Base-by-base conservation (phyloP, 2,888 invertebrate genomes). In the Drosophila mayaguana region DNA sequence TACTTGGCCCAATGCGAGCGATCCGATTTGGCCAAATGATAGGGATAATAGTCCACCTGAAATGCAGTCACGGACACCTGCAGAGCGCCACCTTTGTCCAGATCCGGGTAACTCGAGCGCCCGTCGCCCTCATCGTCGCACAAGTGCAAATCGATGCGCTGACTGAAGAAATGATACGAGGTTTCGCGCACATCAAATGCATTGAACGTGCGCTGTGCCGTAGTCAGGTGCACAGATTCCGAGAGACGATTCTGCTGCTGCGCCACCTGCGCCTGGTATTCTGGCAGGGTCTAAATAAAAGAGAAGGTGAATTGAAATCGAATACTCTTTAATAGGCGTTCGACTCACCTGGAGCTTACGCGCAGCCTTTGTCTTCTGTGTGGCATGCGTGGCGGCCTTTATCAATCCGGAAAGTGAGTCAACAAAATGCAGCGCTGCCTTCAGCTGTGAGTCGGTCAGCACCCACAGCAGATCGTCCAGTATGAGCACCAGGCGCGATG, bases 381-480 rank as follows among this genome's bases (percentile, higher is more conserved):
- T 96, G 62, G 96, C 95, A 89, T 96, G 95, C 3, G 97, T 96
- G 2, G 95, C 94, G 56, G 97, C 96, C 82, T 96, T 96, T 48
- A 98, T 96, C 0, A 98, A 94, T 34, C 96, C 96, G 51, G 96
- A 95, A 46, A 98, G 93, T 2, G 98, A 97, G 88, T 97, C 96
- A 48, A 97, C 95, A 93, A 98, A 97, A 88, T 97, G 96, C 34
- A 98, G 94, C 56, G 98, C 98, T 16, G 99, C 98, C 85, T 98
- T 96, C 45, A 99, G 93, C 93, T 99, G 99, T 0, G 98, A 97
- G 93, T 98, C 98, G 0, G 99, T 99, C 70, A 99, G 93, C 46
- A 99, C 98, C 99, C 99, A 99, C 36, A 99, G 94, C 54, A 99
- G 94, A 91, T 99, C 98, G 93, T 99, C 99, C 79, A 99, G 95